Evolutionary conservation across 2,797 vertebrate species (phyloP), one percentile per base, ranked within the genome.

Genomic region (Sylvia borin): DNA sequence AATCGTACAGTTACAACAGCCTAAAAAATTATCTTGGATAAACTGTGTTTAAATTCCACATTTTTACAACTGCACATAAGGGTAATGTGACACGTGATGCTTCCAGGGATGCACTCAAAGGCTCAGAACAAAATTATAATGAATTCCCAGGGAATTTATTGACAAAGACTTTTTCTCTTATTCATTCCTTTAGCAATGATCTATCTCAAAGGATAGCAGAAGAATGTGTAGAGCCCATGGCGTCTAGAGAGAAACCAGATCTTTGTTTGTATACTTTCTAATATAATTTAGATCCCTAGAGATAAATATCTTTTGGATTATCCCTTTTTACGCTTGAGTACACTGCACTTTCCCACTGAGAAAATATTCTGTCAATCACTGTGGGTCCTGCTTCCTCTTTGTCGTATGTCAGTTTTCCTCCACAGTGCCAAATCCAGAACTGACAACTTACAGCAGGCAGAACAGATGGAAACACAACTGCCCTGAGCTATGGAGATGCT

Each of bases 401-500:
- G 40, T 85, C 21, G 1, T 74, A 27, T 42, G 80, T 85, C 94
- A 94, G 74, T 90, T 95, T 93, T 91, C 68, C 54, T 91, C 67
- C 74, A 68, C 81, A 57, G 85, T 70, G 91, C 73, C 92, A 93
- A 93, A 93, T 80, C 61, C 85, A 89, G 89, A 95, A 85, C 61
- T 95, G 93, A 94, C 91, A 92, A 80, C 70, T 82, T 87, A 74
- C 57, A 95, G 85, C 86, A 96, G 75, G 90, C 77, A 89, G 80
- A 96, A 85, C 94, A 96, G 95, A 96, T 79, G 90, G 92, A 80
- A 88, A 83, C 78, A 90, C 80, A 92, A 95, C 92, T 95, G 90
- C 90, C 95, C 93, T 92, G 71, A 96, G 88, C 90, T 74, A 85
- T 27, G 65, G 65, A 88, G 65, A 94, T 92, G 67, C 51, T 80